A percentile compares a stretch with the other conserved stretches of the same genome.
These are phyloP conservation scores for Ailuropoda melanoleuca DNA, from an alignment of 2,113 vertebrate species.

Conservation along the genomic window DNA sequence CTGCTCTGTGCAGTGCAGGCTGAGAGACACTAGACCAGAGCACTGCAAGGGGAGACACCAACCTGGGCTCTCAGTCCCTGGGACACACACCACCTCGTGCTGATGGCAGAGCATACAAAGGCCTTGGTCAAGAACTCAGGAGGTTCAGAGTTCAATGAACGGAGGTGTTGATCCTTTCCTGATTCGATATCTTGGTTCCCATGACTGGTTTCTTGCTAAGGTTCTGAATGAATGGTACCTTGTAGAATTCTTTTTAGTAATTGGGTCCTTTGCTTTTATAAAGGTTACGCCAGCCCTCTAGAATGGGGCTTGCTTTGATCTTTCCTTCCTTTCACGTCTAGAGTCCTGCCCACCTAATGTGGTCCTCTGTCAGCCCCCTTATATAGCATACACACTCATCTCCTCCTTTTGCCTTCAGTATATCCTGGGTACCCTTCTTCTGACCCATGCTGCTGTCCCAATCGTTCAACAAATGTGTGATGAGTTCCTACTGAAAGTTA, in stretches of 20 bases:
- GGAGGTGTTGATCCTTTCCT: not conserved
- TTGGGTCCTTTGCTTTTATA: not conserved
- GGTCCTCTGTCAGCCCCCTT: not conserved
- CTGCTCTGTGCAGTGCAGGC: not conserved
- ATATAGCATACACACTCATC: not conserved
- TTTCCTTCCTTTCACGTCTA: not conserved
- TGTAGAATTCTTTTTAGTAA: not conserved
- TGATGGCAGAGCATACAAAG: not conserved
- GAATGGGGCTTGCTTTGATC: not conserved
- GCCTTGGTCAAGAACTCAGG: not conserved
- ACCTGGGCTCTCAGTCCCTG: not conserved
- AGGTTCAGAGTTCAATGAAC: not conserved
- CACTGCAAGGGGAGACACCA: too few relatives aligned
- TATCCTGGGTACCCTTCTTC: not conserved
- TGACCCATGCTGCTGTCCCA: not conserved
- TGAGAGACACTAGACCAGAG: too few relatives aligned
- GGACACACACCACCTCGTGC: not conserved
- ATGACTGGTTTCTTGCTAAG: not conserved
- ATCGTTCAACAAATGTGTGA: not conserved
- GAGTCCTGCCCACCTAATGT: too few relatives aligned
- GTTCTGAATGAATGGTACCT: not conserved
- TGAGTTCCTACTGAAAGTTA: not conserved
- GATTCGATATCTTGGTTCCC: not conserved
- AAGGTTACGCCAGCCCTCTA: not conserved
- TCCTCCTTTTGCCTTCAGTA: not conserved